phyloP scores from a whole-genome alignment of 2,888 invertebrate species.

The Nycteola revayana region DNA sequence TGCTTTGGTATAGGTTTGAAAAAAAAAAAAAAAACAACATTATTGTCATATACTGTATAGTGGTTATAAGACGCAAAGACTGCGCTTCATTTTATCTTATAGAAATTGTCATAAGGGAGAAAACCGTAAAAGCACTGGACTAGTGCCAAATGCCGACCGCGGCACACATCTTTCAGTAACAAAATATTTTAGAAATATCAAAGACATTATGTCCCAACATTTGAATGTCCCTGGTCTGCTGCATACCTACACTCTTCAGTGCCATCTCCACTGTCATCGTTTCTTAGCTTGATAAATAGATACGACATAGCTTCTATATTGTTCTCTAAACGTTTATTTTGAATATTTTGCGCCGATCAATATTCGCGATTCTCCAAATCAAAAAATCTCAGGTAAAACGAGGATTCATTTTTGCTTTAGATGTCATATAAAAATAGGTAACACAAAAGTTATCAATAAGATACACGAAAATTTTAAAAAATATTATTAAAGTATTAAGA shows the following conservation, averaged over 20 bases:
- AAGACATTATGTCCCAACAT: conserved; percentile 40
- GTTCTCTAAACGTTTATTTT: too few species aligned
- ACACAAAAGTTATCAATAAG: too few species aligned
- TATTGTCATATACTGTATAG: conserved; percentile 28
- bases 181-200: conserved; percentile 70
- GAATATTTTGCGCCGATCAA: too few species aligned
- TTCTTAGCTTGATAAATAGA: conserved; percentile 15
- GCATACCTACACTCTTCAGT: conserved; percentile 12
- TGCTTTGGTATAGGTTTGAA: too few species aligned
- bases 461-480: too few species aligned
- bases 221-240: conserved; percentile 23
- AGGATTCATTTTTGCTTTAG: too few species aligned
- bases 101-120: conserved; percentile 68
- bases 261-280: conserved; percentile 15
- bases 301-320: too few species aligned
- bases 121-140: conserved; percentile 73
- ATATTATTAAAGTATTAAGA: too few species aligned
- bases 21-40: background rate
- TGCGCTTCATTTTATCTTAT: conserved; percentile 57
- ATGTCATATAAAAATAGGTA: too few species aligned
- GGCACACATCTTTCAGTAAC: conserved; percentile 65
- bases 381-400: too few species aligned
- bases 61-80: conserved; percentile 40
- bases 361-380: too few species aligned
- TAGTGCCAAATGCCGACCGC: conserved; percentile 68